Evolutionary conservation across 2,797 vertebrate species (phyloP).

Genomic region (Oreochromis mossambicus): DNA sequence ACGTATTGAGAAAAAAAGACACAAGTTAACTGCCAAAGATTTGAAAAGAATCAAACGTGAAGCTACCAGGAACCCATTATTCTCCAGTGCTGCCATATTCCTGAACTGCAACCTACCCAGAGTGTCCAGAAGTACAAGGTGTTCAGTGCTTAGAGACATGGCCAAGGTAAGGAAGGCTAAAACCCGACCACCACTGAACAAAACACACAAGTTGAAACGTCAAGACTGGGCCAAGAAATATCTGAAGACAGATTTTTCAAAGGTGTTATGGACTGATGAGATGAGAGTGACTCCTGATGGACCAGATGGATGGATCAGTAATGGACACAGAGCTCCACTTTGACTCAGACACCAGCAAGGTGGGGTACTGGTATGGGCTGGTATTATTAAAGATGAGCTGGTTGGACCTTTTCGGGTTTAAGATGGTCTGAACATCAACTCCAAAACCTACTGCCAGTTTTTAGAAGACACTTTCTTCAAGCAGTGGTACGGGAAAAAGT

Average conservation of each 20-base stretch:
- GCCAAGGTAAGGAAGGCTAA: neutral
- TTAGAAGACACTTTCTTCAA: neutral
- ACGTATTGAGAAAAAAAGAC: neutral
- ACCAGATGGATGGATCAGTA: neutral
- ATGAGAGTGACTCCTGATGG: neutral
- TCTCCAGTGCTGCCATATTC: neutral
- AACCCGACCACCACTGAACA: neutral
- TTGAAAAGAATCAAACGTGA: neutral
- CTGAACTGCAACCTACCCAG: neutral
- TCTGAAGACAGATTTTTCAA: neutral
- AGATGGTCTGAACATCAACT: neutral
- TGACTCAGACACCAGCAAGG: neutral
- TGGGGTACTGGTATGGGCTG: neutral
- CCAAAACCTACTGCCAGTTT: neutral
- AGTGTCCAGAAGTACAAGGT: neutral
- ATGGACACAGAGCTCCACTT: neutral
- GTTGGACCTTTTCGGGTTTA: neutral
- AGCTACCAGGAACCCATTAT: neutral
- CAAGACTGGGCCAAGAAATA: neutral
- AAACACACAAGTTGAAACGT: neutral
- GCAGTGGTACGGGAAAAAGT: neutral
- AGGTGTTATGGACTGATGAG: neutral
- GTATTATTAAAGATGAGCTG: neutral
- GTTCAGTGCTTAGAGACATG: neutral
- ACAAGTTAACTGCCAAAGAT: neutral